These are phyloP conservation scores for Hesperia comma DNA, from an alignment of 2,888 invertebrate species.

Conservation along the genomic window DNA sequence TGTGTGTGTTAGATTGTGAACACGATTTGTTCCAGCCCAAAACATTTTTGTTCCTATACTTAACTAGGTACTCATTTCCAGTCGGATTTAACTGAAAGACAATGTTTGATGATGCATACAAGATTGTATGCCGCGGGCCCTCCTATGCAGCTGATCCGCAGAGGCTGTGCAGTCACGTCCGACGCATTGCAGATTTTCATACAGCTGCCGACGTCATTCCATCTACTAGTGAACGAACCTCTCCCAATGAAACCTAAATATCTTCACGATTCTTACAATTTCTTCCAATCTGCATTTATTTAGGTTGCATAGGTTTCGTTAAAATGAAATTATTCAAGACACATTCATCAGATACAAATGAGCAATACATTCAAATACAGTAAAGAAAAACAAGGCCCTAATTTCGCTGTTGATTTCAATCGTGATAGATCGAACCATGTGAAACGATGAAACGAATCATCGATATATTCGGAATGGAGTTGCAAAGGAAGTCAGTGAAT, in stretches of 20 bases:
- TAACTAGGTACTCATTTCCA: too few species aligned
- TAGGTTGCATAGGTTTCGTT: too few species aligned
- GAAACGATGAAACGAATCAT: conserved; percentile 1
- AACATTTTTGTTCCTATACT: too few species aligned
- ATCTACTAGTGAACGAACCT: not conserved
- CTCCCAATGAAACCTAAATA: not conserved
- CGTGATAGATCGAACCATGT: not conserved
- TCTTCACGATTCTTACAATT: not conserved
- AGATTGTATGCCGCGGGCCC: not conserved
- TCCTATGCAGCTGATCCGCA: conserved; percentile 18
- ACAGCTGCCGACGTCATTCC: conserved; percentile 10
- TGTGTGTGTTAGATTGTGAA: too few species aligned
- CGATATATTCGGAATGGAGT: conserved; percentile 6
- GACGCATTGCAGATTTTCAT: conserved; percentile 37
- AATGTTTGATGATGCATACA: too few species aligned
- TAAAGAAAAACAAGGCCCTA: not conserved
- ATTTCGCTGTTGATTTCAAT: not conserved
- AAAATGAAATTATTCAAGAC: too few species aligned
- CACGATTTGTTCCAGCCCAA: too few species aligned
- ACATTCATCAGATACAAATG: too few species aligned
- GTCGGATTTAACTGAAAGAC: too few species aligned
- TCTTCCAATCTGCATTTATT: too few species aligned
- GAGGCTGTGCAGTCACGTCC: conserved; percentile 21
- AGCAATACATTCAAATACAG: too few species aligned
- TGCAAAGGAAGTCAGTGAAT: conserved; percentile 22